Base-by-base conservation (phyloP, 2,113 vertebrate genomes). In the Lichenostomus cassidix region DNA sequence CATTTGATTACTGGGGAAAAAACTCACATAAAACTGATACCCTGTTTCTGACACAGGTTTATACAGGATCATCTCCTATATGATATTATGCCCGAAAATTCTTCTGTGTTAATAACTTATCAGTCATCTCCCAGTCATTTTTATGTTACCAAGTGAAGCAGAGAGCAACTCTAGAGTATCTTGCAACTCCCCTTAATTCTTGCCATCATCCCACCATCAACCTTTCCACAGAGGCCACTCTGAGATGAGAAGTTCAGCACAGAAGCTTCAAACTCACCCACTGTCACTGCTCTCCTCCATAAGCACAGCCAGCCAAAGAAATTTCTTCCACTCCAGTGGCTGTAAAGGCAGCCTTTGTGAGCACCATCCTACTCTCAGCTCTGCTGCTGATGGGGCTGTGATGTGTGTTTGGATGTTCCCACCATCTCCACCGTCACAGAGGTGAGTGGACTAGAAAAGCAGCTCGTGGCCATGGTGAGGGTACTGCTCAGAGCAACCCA, bases 401-500 rank as follows among this genome's bases (percentile, higher is more conserved):
- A 9, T 39, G 39, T 39, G 39, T 39, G 39, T 39, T 39, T 39
- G 39, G 39, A 39, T 39, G 39, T 39, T 39, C 11, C 71, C 59
- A 60, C 21, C 58, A 60, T 41, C 67, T 35, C 33, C 27, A 47
- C 8, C 81, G 71, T 16, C 67, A 53, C 87, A 93, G 91, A 70
- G 70, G 73, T 37, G 64, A 73, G 63, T 58, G 17, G 46, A 74
- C 62, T 56, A 68, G 64, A 39, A 56, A 88, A 95, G 53, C 83
- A 90, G 89, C 89, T 89, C n/a, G 17, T 85, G 92, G 74, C 94
- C 89, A 46, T n/a, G 68, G 44, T 49, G 33, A 87, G 60, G 89
- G 63, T 37, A 41, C 37, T 60, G 89, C 68, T 86, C 41, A 58
- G 50, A 58, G 55, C 67, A 86, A 67, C 79, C 46, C 29, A 24